Base-by-base conservation (phyloP, 92 coral and sea anemone species). In the Muricea muricata region DNA sequence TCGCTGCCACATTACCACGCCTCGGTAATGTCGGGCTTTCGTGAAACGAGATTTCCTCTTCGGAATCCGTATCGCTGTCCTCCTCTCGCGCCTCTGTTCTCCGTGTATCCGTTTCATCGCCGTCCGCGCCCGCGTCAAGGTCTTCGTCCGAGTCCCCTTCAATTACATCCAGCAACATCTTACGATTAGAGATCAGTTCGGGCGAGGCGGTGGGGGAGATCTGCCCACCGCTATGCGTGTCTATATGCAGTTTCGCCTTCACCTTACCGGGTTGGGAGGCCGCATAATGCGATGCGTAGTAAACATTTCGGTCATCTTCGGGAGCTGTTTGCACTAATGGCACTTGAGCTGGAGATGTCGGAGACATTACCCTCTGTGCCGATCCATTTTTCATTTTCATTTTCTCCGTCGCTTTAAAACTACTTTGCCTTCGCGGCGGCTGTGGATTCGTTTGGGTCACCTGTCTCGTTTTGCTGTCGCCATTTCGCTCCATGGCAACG, bases 1-100 rank as follows among this genome's bases (percentile, higher is more conserved):
- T 96, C 0, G 93, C 88, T 8, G 94, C 94, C 12, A 96, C 99
- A 61, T 90, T 96, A 13, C 99, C 99, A 63, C 91, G 91, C 57
- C 84, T 91, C 0, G 99, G 99, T 14, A 89, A 37, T 0, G 83
- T 78, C 6, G 83, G 83, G 45, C 83, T 78, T 20, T 78, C 83
- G 17, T 78, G 83, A 37, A 15, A 78, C 17, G 83, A 32, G 17
- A 58, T 78, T 39, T 78, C 83, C 4, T 78, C 83, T 57, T 78
- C 83, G 18, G 83, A 78, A n/a, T 78, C 71, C 29, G 83, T 50
- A 31, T 78, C 83, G 23, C 67, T 76, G 45, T 52, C 81, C 60
- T 18, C 52, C 6, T 24, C 1, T 34, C 31, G 32, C 28, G 52
- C 34, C 17, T 73, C 79, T 18, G 26, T 28, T 45, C 33, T 26